Conservation (phyloP, 2,797 vertebrate species). For the Tenualosa thibaudeaui region DNA sequence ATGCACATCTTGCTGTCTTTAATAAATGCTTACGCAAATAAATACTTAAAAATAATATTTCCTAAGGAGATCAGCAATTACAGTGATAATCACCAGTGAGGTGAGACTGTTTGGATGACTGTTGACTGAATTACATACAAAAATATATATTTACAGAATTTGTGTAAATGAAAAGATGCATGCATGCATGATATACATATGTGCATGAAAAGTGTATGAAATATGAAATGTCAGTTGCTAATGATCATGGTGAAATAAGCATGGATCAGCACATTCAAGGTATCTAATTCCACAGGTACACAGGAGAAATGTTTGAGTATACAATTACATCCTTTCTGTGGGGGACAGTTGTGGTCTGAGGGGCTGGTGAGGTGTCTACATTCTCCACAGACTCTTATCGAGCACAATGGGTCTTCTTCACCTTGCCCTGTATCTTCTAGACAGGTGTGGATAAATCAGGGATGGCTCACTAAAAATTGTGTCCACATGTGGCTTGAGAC, state of each 20-base stretch:
- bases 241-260: not conserved
- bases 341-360: not conserved
- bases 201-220: too few relatives aligned
- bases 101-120: not conserved
- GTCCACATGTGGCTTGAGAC: constrained; percentile 55
- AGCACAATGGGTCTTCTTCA: not conserved
- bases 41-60: not conserved
- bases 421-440: not conserved
- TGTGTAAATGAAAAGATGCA: too few relatives aligned
- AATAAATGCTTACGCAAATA: not conserved
- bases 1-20: constrained; percentile 51
- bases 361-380: not conserved
- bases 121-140: too few relatives aligned
- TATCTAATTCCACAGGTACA: not conserved
- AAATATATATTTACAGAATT: too few relatives aligned
- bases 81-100: not conserved
- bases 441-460: not conserved
- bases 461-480: not conserved
- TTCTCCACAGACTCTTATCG: not conserved
- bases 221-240: not conserved
- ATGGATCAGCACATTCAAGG: not conserved
- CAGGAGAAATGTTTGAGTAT: too few relatives aligned
- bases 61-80: not conserved
- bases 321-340: not conserved
- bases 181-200: too few relatives aligned